A percentile compares a stretch with the other conserved stretches of the same genome.
These are phyloP conservation scores for Cephus cinctus DNA, from an alignment of 1,140 invertebrate species.

Conservation along the genomic window DNA sequence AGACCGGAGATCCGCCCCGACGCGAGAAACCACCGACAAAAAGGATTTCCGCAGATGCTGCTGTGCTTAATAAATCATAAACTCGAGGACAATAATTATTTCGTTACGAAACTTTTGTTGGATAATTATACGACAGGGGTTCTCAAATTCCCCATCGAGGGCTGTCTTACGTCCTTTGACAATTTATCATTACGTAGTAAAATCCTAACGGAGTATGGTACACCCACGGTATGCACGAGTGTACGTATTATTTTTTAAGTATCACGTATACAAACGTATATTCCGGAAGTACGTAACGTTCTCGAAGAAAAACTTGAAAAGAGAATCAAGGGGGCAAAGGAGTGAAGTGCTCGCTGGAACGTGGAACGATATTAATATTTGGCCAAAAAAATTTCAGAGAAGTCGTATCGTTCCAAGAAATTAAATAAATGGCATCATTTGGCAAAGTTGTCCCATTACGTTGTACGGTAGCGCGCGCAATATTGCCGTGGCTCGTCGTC, in stretches of 20 bases:
- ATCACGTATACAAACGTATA: too few relatives aligned
- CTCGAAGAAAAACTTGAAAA: too few relatives aligned
- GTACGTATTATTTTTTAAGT: not conserved
- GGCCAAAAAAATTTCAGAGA: constrained; percentile 29
- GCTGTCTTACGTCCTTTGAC: too few relatives aligned
- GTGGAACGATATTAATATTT: constrained; percentile 30
- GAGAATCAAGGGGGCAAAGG: too few relatives aligned
- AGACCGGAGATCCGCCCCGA: not conserved
- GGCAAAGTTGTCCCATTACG: constrained; percentile 45
- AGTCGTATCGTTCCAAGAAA: constrained; percentile 36
- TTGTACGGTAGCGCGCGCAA: constrained; percentile 17
- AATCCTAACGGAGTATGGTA: too few relatives aligned
- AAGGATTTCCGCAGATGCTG: constrained; percentile 25
- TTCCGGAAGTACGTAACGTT: too few relatives aligned
- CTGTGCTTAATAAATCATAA: constrained; percentile 24
- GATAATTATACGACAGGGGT: too few relatives aligned
- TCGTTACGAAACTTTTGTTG: not conserved
- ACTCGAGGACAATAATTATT: constrained; percentile 5
- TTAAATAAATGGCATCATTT: constrained; percentile 50
- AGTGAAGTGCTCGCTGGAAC: not conserved
- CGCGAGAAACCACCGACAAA: constrained; percentile 12
- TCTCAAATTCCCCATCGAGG: too few relatives aligned
- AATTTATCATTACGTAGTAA: too few relatives aligned
- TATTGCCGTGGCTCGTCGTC: constrained; percentile 13
- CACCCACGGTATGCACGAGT: not conserved